phyloP scores from a whole-genome alignment of 2,888 invertebrate genomes.

The Microplitis deprimator region DNA sequence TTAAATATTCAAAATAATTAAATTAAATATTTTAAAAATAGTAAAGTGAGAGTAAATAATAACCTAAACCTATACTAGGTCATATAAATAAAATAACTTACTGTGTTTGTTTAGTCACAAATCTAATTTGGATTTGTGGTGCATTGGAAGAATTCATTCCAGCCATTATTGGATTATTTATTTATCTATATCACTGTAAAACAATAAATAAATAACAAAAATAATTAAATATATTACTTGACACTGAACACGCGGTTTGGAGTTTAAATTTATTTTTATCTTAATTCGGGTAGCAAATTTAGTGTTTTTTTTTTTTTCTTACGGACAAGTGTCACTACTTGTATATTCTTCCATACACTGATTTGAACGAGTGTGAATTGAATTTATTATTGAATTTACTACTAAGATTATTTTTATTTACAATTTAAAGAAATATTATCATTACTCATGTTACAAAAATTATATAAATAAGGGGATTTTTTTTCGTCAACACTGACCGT shows the following conservation, averaged over 20 bases:
- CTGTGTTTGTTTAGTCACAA: slow-evolving; percentile 86
- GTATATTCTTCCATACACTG: not conserved
- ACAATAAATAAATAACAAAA: not conserved
- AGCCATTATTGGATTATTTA: slow-evolving; percentile 45
- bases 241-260: not conserved
- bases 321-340: not conserved
- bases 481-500: too few species aligned
- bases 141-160: slow-evolving; percentile 64
- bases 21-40: slow-evolving; percentile 4
- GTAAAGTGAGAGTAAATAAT: slow-evolving; percentile 30
- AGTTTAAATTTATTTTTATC: not conserved
- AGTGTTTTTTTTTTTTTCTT: not conserved
- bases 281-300: not conserved
- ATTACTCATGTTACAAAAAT: too few species aligned
- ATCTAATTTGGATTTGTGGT: slow-evolving; percentile 83
- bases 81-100: slow-evolving; percentile 72
- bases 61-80: slow-evolving; percentile 33
- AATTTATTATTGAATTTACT: too few species aligned
- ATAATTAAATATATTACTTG: not conserved
- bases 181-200: not conserved
- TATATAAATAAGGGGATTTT: too few species aligned
- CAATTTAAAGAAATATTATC: too few species aligned
- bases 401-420: too few species aligned
- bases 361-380: too few species aligned
- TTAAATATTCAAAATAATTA: not conserved